Evolutionary conservation across 2,797 vertebrate genomes (phyloP), one percentile per base, ranked within the genome.

Genomic region (Acipenser oxyrinchus): DNA sequence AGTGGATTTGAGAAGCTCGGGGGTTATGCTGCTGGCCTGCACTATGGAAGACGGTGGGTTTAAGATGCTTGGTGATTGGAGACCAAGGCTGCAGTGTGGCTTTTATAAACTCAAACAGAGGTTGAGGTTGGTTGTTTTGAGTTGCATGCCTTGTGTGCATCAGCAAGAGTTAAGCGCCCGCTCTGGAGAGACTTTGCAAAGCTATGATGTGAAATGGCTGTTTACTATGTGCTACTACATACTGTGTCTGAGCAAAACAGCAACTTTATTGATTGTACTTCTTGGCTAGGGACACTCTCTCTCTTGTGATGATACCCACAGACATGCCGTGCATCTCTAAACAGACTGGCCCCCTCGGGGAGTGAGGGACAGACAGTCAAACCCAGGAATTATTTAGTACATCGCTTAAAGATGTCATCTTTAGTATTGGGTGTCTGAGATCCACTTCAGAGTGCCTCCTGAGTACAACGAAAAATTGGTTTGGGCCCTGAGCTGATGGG

Each of bases 171-270:
- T 18, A 18, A 18, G 15, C 15, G 15, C 15, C 15, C 15, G 15
- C 15, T 18, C 15, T 18, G 15, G 15, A 18, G 15, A 18, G 15
- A 18, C 15, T 18, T 18, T 11, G 8, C 55, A 12, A 9, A 11
- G n/a, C 64, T 66, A 23, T 48, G 64, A 48, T 66, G 7, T 49
- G 15, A 53, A 48, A 58, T 57, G 10, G 52, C 72, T 68, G 71
- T n/a, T 65, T 60, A 63, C 73, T 7, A 49, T 51, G 78, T 65
- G 15, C 50, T 58, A 1, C 37, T 8, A 37, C 48, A 50, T 61
- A 52, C 15, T 74, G 55, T 58, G 64, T 68, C 73, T 76, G 72
- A 68, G n/a, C 15, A 53, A 61, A 68, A 0, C 15, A 7, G 15
- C 59, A 37, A 37, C 23, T 37, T 37, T 37, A 65, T 23, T 10